phyloP scores from a whole-genome alignment of 2,888 invertebrate species.

The Fragum whitleyi region DNA sequence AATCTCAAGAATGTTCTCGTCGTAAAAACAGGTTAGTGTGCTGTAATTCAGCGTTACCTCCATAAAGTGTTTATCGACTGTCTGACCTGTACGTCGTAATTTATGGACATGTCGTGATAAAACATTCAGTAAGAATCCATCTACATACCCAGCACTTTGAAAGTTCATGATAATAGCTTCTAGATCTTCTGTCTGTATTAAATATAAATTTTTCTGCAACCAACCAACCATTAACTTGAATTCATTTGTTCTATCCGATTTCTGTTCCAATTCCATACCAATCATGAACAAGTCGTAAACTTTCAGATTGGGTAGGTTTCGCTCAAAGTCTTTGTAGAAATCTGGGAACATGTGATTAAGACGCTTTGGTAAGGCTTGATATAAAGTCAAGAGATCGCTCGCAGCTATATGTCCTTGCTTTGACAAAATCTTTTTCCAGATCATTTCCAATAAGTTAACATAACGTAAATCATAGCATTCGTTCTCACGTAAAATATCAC shows the following conservation, averaged over 20 bases:
- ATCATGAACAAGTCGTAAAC: conserved; percentile 9
- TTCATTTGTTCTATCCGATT: conserved; percentile 7
- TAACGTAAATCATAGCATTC: background rate
- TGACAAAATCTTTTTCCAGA: conserved; percentile 1
- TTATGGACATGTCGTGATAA: background rate
- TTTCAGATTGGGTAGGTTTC: background rate
- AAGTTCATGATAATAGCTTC: conserved; percentile 1
- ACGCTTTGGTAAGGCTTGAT: conserved; percentile 1
- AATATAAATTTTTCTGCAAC: background rate
- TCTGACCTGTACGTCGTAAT: background rate
- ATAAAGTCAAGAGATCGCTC: background rate
- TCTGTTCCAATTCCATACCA: background rate
- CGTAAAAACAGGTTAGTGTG: background rate
- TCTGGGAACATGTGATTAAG: background rate
- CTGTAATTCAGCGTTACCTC: conserved; percentile 1
- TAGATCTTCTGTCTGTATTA: background rate
- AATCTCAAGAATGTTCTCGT: conserved; percentile 1
- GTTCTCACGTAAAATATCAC: background rate
- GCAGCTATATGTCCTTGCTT: background rate
- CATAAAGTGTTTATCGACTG: background rate
- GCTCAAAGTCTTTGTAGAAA: conserved; percentile 6
- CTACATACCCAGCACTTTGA: background rate
- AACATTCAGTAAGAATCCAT: conserved; percentile 4
- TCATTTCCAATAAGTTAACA: background rate
- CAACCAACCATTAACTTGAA: conserved; percentile 12